These are phyloP conservation scores for Amiota mariae DNA, from an alignment of 2,888 invertebrate genomes.

Conservation along the genomic window DNA sequence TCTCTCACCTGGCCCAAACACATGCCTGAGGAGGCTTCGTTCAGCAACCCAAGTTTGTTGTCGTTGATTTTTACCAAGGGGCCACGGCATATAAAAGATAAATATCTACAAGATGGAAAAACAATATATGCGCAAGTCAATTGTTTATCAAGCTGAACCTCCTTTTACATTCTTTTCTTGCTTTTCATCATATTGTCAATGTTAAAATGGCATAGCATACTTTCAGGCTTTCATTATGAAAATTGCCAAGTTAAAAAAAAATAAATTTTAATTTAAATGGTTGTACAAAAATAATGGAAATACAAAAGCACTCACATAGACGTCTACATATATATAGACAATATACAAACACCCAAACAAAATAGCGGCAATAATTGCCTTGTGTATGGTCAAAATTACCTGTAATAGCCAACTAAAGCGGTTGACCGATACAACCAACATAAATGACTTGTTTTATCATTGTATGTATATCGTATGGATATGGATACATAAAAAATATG, in stretches of 20 bases:
- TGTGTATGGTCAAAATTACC: constrained; percentile 17
- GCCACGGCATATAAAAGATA: background rate
- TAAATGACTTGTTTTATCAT: too few species aligned
- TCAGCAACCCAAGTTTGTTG: too few species aligned
- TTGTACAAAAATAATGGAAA: background rate
- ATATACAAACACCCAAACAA: background rate
- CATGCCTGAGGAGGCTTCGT: too few species aligned
- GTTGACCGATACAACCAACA: too few species aligned
- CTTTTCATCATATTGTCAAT: background rate
- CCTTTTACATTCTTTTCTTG: background rate
- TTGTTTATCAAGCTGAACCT: background rate
- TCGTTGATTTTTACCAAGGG: too few species aligned
- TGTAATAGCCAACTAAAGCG: constrained; percentile 5
- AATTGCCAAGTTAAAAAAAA: constrained; percentile 12
- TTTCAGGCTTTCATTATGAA: constrained; percentile 13
- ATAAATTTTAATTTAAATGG: constrained; percentile 22
- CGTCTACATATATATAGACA: background rate
- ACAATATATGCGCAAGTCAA: constrained; percentile 10
- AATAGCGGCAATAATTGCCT: background rate
- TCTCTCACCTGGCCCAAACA: too few species aligned
- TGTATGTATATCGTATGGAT: too few species aligned
- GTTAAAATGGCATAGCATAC: constrained; percentile 7
- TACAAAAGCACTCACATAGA: background rate
- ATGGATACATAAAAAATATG: too few species aligned
- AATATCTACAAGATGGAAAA: constrained; percentile 18